These are phyloP conservation scores for Choristoneura fumiferana DNA, from an alignment of 1,140 invertebrate species.

Conservation along the genomic window DNA sequence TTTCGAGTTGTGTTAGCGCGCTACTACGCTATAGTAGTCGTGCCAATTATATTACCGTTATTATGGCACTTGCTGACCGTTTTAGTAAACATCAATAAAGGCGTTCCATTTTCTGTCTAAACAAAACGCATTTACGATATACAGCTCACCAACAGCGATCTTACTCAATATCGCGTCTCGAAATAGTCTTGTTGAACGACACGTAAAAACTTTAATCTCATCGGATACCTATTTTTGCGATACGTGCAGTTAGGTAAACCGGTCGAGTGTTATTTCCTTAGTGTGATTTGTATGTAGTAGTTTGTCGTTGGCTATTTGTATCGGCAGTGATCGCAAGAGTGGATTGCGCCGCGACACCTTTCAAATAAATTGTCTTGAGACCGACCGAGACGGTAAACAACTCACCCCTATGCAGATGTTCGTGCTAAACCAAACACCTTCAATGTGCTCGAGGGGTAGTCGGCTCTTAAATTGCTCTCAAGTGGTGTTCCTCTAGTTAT, in stretches of 20 bases:
- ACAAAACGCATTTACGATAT: background rate
- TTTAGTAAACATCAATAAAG: background rate
- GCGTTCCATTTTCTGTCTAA: background rate
- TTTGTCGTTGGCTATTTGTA: conserved; percentile 49
- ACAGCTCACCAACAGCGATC: background rate
- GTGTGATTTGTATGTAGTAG: conserved; percentile 63
- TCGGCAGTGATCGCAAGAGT: conserved; percentile 55
- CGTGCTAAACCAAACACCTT: conserved; percentile 55
- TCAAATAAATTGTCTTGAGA: conserved; percentile 76
- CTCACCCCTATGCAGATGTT: conserved; percentile 66
- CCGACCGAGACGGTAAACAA: conserved; percentile 65
- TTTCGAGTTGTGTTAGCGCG: background rate
- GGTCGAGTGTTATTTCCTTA: conserved; percentile 45
- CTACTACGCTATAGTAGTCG: background rate
- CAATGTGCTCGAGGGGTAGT: conserved; percentile 51
- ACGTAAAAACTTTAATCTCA: no score
- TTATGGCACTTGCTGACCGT: background rate
- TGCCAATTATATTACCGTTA: conserved; percentile 8
- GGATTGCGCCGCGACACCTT: conserved; percentile 73
- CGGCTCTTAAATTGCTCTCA: conserved; percentile 51
- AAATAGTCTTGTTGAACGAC: no score
- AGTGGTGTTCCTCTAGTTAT: conserved; percentile 38
- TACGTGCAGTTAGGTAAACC: conserved; percentile 52
- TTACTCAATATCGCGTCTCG: conserved; percentile 32
- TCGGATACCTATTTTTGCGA: conserved; percentile 36